Conservation (phyloP, 2,113 vertebrate genomes). For the Salvelinus fontinalis region DNA sequence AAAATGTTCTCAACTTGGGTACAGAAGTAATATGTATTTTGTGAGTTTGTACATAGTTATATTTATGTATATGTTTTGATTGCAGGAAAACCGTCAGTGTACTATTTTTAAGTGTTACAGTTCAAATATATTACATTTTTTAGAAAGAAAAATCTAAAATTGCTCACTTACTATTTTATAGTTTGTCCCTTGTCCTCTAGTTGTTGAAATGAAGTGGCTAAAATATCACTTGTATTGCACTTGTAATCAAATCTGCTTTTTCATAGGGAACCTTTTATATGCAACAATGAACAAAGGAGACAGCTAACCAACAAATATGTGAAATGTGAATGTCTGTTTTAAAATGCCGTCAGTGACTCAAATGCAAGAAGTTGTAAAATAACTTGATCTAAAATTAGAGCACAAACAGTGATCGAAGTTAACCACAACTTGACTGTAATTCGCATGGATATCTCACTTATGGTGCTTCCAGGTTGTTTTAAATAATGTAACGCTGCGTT, state of each 20-base stretch:
- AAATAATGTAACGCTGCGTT: neutral
- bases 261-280: slow-evolving; percentile 18
- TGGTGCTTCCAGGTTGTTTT: neutral
- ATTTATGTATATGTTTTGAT: slow-evolving; percentile 26
- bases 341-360: neutral
- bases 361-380: neutral
- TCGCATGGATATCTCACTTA: neutral
- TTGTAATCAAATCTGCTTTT: slow-evolving; percentile 13
- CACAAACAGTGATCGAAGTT: neutral
- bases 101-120: slow-evolving; percentile 20
- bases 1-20: slow-evolving; percentile 28
- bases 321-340: neutral
- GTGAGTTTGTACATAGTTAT: slow-evolving; percentile 67
- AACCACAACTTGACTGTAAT: neutral
- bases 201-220: neutral
- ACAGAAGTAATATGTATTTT: slow-evolving; percentile 43
- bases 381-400: neutral
- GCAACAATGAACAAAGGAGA: slow-evolving; percentile 5
- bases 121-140: neutral
- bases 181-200: neutral
- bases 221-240: slow-evolving; percentile 8
- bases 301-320: neutral
- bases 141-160: neutral
- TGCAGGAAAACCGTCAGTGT: slow-evolving; percentile 4
- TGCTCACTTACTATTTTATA: neutral